These are phyloP conservation scores for Palythoa grandis DNA, from an alignment of 92 coral and sea anemone species.

Conservation along the genomic window DNA sequence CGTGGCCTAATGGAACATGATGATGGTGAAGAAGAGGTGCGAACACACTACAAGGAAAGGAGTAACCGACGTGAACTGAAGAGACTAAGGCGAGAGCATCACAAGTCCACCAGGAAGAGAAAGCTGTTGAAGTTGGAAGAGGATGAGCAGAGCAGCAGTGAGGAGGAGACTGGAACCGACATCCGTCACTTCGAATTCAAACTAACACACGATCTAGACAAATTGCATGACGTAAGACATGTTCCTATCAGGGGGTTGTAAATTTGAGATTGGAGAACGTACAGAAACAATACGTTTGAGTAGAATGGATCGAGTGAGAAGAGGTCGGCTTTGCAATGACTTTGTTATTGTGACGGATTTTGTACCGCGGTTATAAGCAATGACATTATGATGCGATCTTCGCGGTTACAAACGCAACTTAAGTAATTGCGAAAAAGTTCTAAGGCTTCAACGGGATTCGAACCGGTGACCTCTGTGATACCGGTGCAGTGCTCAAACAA, in stretches of 20 bases:
- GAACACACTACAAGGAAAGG: constrained; percentile 75
- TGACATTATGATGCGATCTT: no score
- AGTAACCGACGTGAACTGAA: constrained; percentile 82
- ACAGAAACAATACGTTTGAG: no score
- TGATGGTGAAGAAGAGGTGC: constrained; percentile 66
- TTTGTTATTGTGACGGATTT: no score
- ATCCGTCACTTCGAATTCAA: constrained; percentile 95
- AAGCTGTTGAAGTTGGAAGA: constrained; percentile 90
- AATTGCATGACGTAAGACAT: constrained; percentile 65
- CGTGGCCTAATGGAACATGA: constrained; percentile 75
- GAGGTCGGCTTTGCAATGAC: no score
- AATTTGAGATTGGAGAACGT: background rate
- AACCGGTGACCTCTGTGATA: no score
- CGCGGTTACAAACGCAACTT: no score
- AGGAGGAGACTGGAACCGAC: constrained; percentile 79
- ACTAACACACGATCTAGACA: constrained; percentile 88
- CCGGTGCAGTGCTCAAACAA: no score
- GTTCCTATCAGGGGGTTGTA: background rate
- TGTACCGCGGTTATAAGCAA: no score
- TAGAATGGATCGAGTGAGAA: no score
- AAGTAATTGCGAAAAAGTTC: no score
- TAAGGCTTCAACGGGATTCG: no score
- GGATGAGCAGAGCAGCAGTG: constrained; percentile 70
- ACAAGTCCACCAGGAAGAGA: constrained; percentile 76
- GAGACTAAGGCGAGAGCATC: constrained; percentile 84